Conservation (phyloP, 2,888 invertebrate genomes). For the Blastobasis lacticolella region DNA sequence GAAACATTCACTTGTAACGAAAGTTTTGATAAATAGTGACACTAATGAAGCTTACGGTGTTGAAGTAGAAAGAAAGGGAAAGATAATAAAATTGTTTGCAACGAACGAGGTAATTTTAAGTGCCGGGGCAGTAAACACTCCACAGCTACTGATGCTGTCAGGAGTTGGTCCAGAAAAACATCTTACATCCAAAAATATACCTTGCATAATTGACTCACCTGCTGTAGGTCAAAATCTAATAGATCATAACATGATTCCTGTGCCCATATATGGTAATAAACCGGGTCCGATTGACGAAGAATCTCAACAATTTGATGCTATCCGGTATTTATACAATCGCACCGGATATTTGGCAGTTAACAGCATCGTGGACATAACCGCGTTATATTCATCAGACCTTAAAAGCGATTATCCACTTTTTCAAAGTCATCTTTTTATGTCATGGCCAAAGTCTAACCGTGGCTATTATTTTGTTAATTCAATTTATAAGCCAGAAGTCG, state of each 20-base stretch:
- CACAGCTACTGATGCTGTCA: constrained; percentile 25
- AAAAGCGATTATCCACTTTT: constrained; percentile 7
- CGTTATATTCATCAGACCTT: constrained; percentile 8
- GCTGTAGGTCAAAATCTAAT: constrained; percentile 23
- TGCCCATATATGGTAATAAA: constrained; percentile 12
- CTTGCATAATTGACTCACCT: constrained; percentile 12
- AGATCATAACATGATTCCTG: constrained; percentile 20
- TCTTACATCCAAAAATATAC: constrained; percentile 8
- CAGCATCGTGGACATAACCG: background rate
- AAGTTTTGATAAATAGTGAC: background rate
- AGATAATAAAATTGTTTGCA: background rate
- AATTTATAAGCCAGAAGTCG: background rate
- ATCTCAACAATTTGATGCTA: too few relatives aligned
- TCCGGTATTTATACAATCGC: background rate
- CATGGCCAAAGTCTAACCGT: constrained; percentile 12
- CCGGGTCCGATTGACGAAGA: too few relatives aligned
- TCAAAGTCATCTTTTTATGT: background rate
- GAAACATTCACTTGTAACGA: background rate
- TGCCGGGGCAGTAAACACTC: constrained; percentile 23
- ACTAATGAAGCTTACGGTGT: background rate
- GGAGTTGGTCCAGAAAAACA: constrained; percentile 23
- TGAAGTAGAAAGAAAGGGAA: background rate
- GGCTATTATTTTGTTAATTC: background rate
- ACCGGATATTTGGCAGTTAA: background rate
- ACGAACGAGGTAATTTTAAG: constrained; percentile 18